Evolutionary conservation across 1,140 invertebrate genomes (phyloP).

Genomic region (Elymnias hypermnestra): DNA sequence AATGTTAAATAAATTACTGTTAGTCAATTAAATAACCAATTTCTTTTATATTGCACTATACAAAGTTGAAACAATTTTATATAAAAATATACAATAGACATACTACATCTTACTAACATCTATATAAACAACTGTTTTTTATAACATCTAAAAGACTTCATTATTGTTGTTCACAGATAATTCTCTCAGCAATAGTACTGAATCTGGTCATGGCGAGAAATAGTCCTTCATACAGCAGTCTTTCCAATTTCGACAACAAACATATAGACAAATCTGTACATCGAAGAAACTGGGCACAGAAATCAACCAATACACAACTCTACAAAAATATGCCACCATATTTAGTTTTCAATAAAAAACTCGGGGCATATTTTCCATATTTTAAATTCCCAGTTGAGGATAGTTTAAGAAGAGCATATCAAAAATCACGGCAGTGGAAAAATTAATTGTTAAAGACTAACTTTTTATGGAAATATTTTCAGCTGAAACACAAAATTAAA

Average conservation of each 20-base stretch:
- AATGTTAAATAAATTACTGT: no score
- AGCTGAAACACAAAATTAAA: no score
- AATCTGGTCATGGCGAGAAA: constrained; percentile 20
- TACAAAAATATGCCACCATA: constrained; percentile 46
- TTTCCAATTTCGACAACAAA: constrained; percentile 2
- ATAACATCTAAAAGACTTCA: no score
- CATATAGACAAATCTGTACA: constrained; percentile 17
- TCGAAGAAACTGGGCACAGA: constrained; percentile 36
- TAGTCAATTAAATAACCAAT: no score
- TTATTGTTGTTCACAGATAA: constrained; percentile 35
- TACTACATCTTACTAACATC: no score
- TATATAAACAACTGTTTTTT: no score
- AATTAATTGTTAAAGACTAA: no score
- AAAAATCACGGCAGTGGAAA: constrained; percentile 10
- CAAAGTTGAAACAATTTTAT: no score
- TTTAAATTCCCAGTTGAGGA: constrained; percentile 47
- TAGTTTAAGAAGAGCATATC: constrained; percentile 31
- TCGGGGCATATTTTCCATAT: constrained; percentile 55
- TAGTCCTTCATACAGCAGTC: constrained; percentile 10
- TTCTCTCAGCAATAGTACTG: constrained; percentile 26
- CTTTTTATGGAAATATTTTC: no score
- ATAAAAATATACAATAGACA: no score
- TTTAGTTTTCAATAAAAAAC: constrained; percentile 54
- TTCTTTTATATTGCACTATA: no score
- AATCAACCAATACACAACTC: constrained; percentile 10